Conservation (phyloP, 1,140 invertebrate species). For the Euborellia annulipes region DNA sequence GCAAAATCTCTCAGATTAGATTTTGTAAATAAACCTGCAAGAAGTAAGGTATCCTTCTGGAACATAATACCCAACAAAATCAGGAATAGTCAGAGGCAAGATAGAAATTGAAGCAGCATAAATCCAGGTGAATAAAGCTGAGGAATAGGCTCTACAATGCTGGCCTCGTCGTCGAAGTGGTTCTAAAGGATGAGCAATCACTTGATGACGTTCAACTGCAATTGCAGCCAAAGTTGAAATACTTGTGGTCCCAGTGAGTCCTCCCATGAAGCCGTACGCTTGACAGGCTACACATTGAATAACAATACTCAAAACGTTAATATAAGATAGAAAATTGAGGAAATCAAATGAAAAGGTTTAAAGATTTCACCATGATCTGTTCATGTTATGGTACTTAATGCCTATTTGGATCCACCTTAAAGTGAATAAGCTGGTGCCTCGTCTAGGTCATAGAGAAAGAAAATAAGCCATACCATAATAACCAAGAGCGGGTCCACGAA, state of each 20-base stretch:
- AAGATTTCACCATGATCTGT: no score
- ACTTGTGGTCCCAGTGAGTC: constrained; percentile 49
- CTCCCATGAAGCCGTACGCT: constrained; percentile 53
- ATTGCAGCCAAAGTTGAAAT: constrained; percentile 53
- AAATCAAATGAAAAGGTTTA: no score
- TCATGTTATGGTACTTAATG: no score
- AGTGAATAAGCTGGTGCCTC: no score
- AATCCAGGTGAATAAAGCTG: constrained; percentile 49
- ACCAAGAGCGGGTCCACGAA: no score
- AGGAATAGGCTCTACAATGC: constrained; percentile 35
- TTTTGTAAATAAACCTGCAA: constrained; percentile 57
- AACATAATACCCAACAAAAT: constrained; percentile 53
- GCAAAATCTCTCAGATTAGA: no score
- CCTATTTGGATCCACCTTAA: no score
- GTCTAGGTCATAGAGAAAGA: no score
- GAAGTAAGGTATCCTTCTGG: constrained; percentile 63
- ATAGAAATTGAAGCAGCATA: constrained; percentile 48
- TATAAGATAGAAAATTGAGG: no score
- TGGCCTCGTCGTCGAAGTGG: constrained; percentile 39
- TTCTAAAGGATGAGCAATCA: constrained; percentile 53
- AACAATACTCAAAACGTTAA: no score
- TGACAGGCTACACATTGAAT: constrained; percentile 54
- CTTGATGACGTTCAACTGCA: constrained; percentile 50
- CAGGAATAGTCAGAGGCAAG: constrained; percentile 43
- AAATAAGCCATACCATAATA: no score